Base-by-base conservation (phyloP, 2,113 vertebrate genomes). In the Tricholaema leucomelas region DNA sequence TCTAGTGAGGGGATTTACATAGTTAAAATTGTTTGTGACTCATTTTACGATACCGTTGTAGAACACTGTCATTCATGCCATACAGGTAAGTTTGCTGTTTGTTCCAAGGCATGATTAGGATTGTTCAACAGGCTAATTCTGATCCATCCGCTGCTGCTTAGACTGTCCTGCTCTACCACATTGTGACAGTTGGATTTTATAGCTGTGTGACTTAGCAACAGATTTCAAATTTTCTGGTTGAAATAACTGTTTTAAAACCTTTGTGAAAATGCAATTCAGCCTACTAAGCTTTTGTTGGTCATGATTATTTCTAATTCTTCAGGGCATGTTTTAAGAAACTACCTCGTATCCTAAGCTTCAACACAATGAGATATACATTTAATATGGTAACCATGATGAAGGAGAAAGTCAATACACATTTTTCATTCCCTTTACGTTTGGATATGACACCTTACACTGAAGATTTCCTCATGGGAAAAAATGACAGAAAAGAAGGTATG, bases 331-430 rank as follows among this genome's bases (percentile, higher is more conserved):
- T 99, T 96, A 99, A 99, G 97, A 99, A 99, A 97, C 98, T 99
- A 63, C 99, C 99, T 33, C 98, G 98, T 52, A 99, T 99, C 97
- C 97, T 99, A 95, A 99, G 99, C 97, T 99, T 99, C 96, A 99
- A 99, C 98, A 99, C 99, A 85, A 99, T 99, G 99, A 98, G 99
- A 31, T 99, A 99, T 56, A 99, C 99, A 10, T 99, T 99, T 97
- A 99, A 99, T 98, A 99, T 99, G 99, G 99, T 99, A 94, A 99
- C 99, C 31, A 99, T 99, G 99, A 99, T 99, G 99, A 99, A 99
- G 97, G 99, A 99, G 90, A 99, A 99, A 93, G 99, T 99, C 95
- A 99, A 99, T 94, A 99, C 99, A 0, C 99, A 99, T 96, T 99
- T 99, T 97, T 99, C 99, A 40, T 99, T 99, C 94, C 99, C 99